These are phyloP conservation scores for Sebastes diploproa DNA, from an alignment of 2,797 vertebrate genomes.

Conservation along the genomic window DNA sequence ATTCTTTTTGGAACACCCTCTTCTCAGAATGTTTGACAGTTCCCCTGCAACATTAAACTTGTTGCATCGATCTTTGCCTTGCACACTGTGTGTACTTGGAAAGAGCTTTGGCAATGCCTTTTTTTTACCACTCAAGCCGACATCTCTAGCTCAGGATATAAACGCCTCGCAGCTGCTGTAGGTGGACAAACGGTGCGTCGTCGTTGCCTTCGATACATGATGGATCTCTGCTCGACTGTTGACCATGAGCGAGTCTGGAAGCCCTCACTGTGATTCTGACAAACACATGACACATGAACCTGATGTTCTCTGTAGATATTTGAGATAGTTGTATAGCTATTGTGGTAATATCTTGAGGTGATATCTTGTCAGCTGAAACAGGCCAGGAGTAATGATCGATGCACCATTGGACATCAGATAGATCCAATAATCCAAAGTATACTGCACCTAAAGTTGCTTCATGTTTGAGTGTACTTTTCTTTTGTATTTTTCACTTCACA, in stretches of 20 bases:
- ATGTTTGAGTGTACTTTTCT: neutral
- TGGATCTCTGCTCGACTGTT: constrained; percentile 2
- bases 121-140: neutral
- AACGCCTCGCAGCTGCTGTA: neutral
- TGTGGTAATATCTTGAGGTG: constrained; percentile 9
- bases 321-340: neutral
- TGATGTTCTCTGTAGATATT: constrained; percentile 3
- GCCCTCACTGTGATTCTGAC: neutral
- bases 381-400: constrained; percentile 17
- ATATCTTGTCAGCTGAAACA: neutral
- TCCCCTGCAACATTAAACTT: neutral
- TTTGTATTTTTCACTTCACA: neutral
- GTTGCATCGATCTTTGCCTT: neutral
- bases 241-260: neutral
- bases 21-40: neutral
- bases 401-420: neutral
- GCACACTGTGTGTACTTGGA: neutral
- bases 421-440: neutral
- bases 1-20: neutral
- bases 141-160: neutral
- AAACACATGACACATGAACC: neutral
- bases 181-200: neutral
- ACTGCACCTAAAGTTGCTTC: neutral
- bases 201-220: neutral
- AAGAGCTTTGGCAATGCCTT: neutral